Conservation (phyloP, 2,797 vertebrate genomes). For the Gobionotothen gibberifrons region DNA sequence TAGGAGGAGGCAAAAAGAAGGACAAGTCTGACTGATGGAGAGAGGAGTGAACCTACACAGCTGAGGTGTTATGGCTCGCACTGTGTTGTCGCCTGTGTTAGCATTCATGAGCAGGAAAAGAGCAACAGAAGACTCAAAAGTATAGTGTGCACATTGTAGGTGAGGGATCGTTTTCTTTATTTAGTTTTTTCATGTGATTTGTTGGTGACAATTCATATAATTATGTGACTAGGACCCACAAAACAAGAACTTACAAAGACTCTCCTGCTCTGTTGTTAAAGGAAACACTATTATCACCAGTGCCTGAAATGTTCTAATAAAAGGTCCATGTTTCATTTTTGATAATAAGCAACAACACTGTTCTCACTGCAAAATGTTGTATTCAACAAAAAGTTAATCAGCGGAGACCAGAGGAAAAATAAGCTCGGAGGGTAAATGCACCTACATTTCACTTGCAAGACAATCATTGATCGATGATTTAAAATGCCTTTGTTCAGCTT, state of each 20-base stretch:
- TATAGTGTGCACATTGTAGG: slow-evolving; percentile 56
- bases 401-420: slow-evolving; percentile 6
- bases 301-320: slow-evolving; percentile 53
- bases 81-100: slow-evolving; percentile 48
- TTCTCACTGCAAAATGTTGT: slow-evolving; percentile 25
- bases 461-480: slow-evolving; percentile 61
- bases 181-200: slow-evolving; percentile 22
- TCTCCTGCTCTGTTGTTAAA: slow-evolving; percentile 45
- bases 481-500: slow-evolving; percentile 19
- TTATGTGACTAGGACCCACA: slow-evolving; percentile 27
- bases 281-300: slow-evolving; percentile 37
- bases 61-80: slow-evolving; percentile 21
- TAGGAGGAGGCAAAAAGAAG: slow-evolving; percentile 95
- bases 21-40: slow-evolving; percentile 95
- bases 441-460: slow-evolving; percentile 50
- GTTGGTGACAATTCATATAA: slow-evolving; percentile 33
- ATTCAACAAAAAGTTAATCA: slow-evolving; percentile 29
- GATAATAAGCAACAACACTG: slow-evolving; percentile 10
- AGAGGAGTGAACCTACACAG: slow-evolving; percentile 21
- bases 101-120: slow-evolving; percentile 46
- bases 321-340: slow-evolving; percentile 52
- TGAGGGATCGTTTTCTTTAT: slow-evolving; percentile 39
- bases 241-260: slow-evolving; percentile 46
- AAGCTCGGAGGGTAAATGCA: slow-evolving; percentile 3
- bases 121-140: slow-evolving; percentile 58